phyloP scores from a whole-genome alignment of 2,888 invertebrate genomes.

The Orchesellides sinensis region DNA sequence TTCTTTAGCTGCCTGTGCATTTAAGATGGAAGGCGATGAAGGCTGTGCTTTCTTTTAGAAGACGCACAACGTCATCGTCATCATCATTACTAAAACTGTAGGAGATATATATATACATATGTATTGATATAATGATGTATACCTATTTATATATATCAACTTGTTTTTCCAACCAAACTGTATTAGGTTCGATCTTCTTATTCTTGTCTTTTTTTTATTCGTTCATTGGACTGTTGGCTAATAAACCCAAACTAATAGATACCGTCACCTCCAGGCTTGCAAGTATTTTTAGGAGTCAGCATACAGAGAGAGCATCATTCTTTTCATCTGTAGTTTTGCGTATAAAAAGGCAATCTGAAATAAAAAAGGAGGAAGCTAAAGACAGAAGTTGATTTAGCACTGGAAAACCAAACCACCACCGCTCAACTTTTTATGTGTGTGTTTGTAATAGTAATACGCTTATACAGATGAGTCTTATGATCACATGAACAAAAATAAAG shows the following conservation, averaged over 20 bases:
- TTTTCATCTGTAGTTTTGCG: background rate
- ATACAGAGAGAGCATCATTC: background rate
- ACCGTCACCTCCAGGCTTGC: slow-evolving; percentile 71
- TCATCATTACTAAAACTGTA: background rate
- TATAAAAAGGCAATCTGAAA: background rate
- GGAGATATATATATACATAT: background rate
- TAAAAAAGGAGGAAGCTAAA: background rate
- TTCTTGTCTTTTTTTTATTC: slow-evolving; percentile 10
- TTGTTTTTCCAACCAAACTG: slow-evolving; percentile 60
- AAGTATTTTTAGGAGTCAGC: background rate
- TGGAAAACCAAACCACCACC: too few species aligned
- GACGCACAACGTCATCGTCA: slow-evolving; percentile 58
- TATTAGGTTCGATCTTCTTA: background rate
- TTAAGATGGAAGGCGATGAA: slow-evolving; percentile 7
- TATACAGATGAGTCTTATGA: background rate
- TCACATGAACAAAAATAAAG: background rate
- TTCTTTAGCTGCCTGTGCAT: background rate
- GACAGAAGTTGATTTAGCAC: slow-evolving; percentile 11
- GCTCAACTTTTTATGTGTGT: background rate
- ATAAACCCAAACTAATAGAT: slow-evolving; percentile 73
- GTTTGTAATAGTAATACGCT: background rate
- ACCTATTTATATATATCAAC: background rate
- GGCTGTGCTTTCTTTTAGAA: slow-evolving; percentile 6
- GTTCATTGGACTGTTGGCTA: slow-evolving; percentile 59
- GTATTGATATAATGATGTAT: background rate